Base-by-base conservation (phyloP, 2,113 vertebrate species). In the Labrus mixtus region DNA sequence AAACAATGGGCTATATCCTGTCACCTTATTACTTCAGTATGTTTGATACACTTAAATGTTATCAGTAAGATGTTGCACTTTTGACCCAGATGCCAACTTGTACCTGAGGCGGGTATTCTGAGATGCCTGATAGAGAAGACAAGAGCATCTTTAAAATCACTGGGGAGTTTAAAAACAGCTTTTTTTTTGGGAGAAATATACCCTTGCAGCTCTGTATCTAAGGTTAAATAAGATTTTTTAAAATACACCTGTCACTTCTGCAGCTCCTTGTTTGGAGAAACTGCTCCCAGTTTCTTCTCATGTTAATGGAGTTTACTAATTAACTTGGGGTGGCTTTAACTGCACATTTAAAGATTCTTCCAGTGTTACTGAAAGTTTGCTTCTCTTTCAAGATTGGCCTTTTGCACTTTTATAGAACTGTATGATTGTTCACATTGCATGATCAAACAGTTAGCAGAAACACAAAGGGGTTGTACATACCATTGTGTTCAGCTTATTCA, bases 231-330 rank as follows among this genome's bases (percentile, higher is more conserved):
- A 57, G 73, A 61, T 29, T 45, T 43, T 41, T 20, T 29, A 20
- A 29, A 60, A 55, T 36, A 69, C 29, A 45, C 55, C 66, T n/a
- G n/a, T n/a, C n/a, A n/a, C n/a, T 56, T 33, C 45, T 25, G 51
- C 46, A n/a, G 59, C 48, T 43, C 55, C 37, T 54, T 43, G 29
- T 43, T 43, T 64, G 50, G 45, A 83, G 54, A 25, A 54, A 74
- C 33, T 23, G 75, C 59, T 73, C 64, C 70, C 39, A 56, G 46
- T 59, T 55, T 69, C 59, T 45, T 54, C 68, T 68, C 53, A 41
- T 69, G 58, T 78, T 83, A 74, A 78, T 78, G 53, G 65, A 39
- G 53, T 9, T 33, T 60, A 17, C 51, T 64, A 53, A 82, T 68
- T 73, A 78, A 61, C 16, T 48, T 13, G 75, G n/a, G 53, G 22